A percentile compares a stretch with the other conserved stretches of the same genome.
phyloP scores from a whole-genome alignment of 2,113 vertebrate species.

The Bombycilla garrulus region DNA sequence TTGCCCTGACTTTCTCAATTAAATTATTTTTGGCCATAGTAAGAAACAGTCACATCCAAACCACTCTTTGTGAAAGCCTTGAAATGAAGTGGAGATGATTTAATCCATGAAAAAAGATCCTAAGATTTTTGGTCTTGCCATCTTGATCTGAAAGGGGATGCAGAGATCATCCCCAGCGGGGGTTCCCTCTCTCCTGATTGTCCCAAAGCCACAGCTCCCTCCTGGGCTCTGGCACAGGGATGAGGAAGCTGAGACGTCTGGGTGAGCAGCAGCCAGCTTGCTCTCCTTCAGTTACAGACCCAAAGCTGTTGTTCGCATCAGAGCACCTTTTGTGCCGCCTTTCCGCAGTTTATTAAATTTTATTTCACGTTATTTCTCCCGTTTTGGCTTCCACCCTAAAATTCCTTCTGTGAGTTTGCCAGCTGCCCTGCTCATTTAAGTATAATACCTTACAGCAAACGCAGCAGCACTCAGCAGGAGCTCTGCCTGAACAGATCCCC shows the following conservation, averaged over 20 bases:
- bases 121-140: neutral
- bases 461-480: neutral
- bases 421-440: neutral
- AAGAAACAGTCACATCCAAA: neutral
- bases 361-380: neutral
- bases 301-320: neutral
- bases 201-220: neutral
- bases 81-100: neutral
- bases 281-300: neutral
- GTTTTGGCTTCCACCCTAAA: neutral
- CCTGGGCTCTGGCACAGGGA: neutral
- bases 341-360: neutral
- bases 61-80: neutral
- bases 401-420: neutral
- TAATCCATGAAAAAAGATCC: neutral
- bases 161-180: neutral
- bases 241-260: accelerated
- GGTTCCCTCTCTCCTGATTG: neutral
- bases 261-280: neutral
- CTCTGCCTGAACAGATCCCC: neutral
- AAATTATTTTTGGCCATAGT: neutral
- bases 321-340: neutral
- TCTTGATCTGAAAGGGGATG: neutral
- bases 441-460: neutral
- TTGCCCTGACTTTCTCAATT: neutral